Conservation (phyloP, 2,888 invertebrate species). For the Andrena flavipes region DNA sequence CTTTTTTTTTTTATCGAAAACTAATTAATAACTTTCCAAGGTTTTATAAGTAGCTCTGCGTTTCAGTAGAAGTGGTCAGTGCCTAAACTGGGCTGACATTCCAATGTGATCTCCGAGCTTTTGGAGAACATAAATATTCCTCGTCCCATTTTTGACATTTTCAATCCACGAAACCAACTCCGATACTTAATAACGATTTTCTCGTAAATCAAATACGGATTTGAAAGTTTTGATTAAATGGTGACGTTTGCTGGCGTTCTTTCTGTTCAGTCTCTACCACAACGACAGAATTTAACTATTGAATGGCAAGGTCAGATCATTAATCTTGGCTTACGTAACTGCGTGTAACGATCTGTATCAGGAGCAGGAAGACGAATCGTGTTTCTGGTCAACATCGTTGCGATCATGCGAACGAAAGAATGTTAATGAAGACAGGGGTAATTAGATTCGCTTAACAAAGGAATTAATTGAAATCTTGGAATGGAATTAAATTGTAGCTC, state of each 20-base stretch:
- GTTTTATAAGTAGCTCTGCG: too few species aligned
- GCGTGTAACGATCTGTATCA: constrained; percentile 63
- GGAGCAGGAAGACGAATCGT: constrained; percentile 38
- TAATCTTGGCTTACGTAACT: constrained; percentile 78
- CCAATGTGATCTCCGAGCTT: too few species aligned
- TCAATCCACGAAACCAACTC: too few species aligned
- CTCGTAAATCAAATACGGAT: too few species aligned
- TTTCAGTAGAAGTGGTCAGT: not conserved
- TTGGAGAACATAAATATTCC: too few species aligned
- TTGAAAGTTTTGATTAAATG: not conserved
- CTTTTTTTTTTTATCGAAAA: too few species aligned
- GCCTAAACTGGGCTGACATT: too few species aligned
- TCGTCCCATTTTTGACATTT: too few species aligned
- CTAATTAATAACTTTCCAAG: too few species aligned
- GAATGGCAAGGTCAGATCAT: constrained; percentile 75
- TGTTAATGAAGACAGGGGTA: constrained; percentile 32
- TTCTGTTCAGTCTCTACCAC: constrained; percentile 49
- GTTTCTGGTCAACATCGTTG: constrained; percentile 38
- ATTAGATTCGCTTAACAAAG: constrained; percentile 39
- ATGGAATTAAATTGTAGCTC: not conserved
- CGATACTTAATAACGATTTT: too few species aligned
- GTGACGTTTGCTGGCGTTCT: constrained; percentile 7
- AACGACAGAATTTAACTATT: constrained; percentile 68
- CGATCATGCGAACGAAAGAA: constrained; percentile 33
- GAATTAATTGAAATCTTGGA: constrained; percentile 18